These are phyloP conservation scores for Zaprionus vittiger DNA, from an alignment of 1,140 invertebrate species.

Conservation along the genomic window DNA sequence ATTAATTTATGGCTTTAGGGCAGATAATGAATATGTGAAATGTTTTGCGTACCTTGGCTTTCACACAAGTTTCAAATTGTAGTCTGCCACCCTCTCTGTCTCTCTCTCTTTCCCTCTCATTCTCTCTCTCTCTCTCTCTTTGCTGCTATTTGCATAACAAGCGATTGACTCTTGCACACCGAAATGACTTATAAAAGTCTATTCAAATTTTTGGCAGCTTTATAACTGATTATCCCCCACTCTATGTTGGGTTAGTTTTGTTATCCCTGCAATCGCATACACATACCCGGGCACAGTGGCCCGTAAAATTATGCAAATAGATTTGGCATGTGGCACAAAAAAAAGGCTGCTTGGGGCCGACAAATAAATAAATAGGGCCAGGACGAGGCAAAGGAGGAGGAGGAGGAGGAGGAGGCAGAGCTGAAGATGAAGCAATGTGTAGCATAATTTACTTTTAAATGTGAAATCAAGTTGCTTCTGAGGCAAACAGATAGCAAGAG, in stretches of 20 bases:
- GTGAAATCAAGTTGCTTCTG: constrained; percentile 58
- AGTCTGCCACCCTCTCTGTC: background rate
- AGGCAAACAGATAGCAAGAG: constrained; percentile 59
- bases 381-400: background rate
- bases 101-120: background rate
- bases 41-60: constrained; percentile 7
- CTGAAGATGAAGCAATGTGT: constrained; percentile 35
- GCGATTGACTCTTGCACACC: constrained; percentile 39
- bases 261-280: constrained; percentile 1
- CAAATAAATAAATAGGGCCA: constrained; percentile 18
- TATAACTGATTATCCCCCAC: constrained; percentile 44
- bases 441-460: constrained; percentile 79
- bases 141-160: constrained; percentile 23
- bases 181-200: constrained; percentile 33
- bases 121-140: background rate
- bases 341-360: constrained; percentile 3
- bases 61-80: background rate
- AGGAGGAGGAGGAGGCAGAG: background rate
- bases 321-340: constrained; percentile 25
- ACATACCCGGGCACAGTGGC: constrained; percentile 9
- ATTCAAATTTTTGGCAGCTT: constrained; percentile 48
- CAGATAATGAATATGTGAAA: constrained; percentile 11
- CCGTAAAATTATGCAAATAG: constrained; percentile 68
- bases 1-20: constrained; percentile 3
- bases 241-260: constrained; percentile 44